These are phyloP conservation scores for Deroplatys truncata DNA, from an alignment of 2,888 invertebrate genomes.

Conservation along the genomic window DNA sequence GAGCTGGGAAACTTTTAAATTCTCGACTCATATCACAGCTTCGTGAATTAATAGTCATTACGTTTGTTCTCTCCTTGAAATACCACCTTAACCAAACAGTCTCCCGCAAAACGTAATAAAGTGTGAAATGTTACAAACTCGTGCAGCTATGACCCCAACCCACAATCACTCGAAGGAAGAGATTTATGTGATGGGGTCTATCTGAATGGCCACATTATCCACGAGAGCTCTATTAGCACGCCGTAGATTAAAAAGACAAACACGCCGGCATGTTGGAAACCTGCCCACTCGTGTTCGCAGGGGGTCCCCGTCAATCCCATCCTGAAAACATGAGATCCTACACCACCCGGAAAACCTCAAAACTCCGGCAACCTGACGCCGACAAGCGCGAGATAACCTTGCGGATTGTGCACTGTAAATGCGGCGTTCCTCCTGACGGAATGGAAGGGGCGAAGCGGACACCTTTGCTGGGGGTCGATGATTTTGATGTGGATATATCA, in stretches of 20 bases:
- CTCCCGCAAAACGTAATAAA: too few relatives aligned
- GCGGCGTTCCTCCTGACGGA: not conserved
- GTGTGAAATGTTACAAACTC: too few relatives aligned
- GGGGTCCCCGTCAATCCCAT: slow-evolving; percentile 21
- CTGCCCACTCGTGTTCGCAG: slow-evolving; percentile 27
- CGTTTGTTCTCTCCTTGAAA: too few relatives aligned
- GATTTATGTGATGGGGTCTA: not conserved
- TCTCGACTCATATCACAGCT: too few relatives aligned
- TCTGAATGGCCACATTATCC: not conserved
- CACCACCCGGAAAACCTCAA: not conserved
- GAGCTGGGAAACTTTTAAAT: too few relatives aligned
- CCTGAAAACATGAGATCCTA: slow-evolving; percentile 17
- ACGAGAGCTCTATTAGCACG: not conserved
- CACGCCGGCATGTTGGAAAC: slow-evolving; percentile 19
- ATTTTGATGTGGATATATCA: not conserved
- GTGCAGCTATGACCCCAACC: not conserved
- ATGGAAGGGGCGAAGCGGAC: not conserved
- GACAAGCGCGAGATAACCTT: not conserved
- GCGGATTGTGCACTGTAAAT: not conserved
- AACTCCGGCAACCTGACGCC: not conserved
- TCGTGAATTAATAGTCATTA: too few relatives aligned
- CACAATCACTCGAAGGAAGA: not conserved
- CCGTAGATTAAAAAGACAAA: slow-evolving; percentile 4
- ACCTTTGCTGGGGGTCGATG: not conserved
- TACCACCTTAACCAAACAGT: too few relatives aligned